phyloP scores from a whole-genome alignment of 1,140 invertebrate genomes.

The Halyomorpha halys region DNA sequence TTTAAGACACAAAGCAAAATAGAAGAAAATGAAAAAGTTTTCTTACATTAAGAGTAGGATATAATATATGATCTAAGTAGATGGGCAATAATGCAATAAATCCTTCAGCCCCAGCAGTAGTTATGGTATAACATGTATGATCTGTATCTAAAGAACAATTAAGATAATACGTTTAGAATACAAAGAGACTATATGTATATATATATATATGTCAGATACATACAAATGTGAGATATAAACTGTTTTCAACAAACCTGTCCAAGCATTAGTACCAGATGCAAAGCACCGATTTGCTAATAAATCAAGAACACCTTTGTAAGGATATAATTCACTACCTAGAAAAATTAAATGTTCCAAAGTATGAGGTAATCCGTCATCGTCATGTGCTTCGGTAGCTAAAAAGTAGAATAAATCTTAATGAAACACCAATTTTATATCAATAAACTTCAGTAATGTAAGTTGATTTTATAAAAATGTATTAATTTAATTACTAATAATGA shows the following conservation, averaged over 20 bases:
- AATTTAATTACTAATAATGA: too few species aligned
- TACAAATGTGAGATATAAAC: too few species aligned
- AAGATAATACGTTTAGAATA: constrained; percentile 15
- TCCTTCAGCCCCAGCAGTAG: constrained; percentile 74
- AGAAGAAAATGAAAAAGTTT: neutral
- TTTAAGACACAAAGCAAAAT: too few species aligned
- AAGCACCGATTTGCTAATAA: constrained; percentile 78
- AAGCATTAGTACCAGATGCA: constrained; percentile 82
- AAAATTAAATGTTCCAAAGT: constrained; percentile 88
- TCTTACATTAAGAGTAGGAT: constrained; percentile 66
- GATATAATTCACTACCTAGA: constrained; percentile 79
- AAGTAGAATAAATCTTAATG: neutral
- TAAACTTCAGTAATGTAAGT: neutral
- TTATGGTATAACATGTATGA: constrained; percentile 81
- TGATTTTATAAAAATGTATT: too few species aligned
- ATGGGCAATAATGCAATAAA: constrained; percentile 81
- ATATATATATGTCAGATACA: neutral
- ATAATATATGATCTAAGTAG: constrained; percentile 82
- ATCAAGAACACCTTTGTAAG: constrained; percentile 82
- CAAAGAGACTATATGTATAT: neutral
- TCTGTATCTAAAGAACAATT: constrained; percentile 52
- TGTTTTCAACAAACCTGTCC: constrained; percentile 40
- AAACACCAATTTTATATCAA: constrained; percentile 1
- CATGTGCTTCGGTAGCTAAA: constrained; percentile 76
- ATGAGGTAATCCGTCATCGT: constrained; percentile 86